Base-by-base conservation (phyloP, 2,797 vertebrate genomes). In the Sebastes taczanowskii region DNA sequence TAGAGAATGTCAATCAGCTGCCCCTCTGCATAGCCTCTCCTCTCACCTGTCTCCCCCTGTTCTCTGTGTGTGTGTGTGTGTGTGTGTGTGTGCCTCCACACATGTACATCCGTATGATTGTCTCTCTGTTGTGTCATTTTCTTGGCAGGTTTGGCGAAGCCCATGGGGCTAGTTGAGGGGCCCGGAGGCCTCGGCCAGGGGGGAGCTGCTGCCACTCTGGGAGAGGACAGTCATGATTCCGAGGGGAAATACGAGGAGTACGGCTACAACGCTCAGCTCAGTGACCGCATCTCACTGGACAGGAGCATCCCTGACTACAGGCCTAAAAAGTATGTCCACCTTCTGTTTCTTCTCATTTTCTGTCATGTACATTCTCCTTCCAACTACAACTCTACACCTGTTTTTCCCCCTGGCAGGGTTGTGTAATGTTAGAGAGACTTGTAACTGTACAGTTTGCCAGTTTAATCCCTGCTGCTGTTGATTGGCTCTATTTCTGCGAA, bases 241-340 rank as follows among this genome's bases (percentile, higher is more conserved):
- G 98, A 98, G 46, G 96, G 95, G 49, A 97, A 96, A 63, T 99
- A 97, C 0, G 98, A 99, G 92, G 97, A 99, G 83, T 99, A 97
- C 0, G 98, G 98, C 74, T 99, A 99, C 95, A 99, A 99, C 0
- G 98, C 98, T 11, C 98, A 98, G 1, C 97, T 99, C 80, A 99
- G 98, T 22, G 98, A 99, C 89, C 96, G 97, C 84, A 99, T 99
- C 94, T 99, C 98, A 16, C 95, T 99, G 90, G 98, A 99, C 95
- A 96, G 98, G 70, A 97, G 95, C 87, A 99, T 99, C 88, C 98
- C 98, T 0, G 98, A 99, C 95, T 99, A 99, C 95, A 96, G 98
- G 89, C 98, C 98, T 13, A 97, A 97, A 95, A 98, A 97, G 98
- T 99, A 96, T 94, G 96, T 89, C 30, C 22, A 32, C 56, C 18